Base-by-base conservation (phyloP, 2,888 invertebrate genomes). In the Lepidochrysops patricia region DNA sequence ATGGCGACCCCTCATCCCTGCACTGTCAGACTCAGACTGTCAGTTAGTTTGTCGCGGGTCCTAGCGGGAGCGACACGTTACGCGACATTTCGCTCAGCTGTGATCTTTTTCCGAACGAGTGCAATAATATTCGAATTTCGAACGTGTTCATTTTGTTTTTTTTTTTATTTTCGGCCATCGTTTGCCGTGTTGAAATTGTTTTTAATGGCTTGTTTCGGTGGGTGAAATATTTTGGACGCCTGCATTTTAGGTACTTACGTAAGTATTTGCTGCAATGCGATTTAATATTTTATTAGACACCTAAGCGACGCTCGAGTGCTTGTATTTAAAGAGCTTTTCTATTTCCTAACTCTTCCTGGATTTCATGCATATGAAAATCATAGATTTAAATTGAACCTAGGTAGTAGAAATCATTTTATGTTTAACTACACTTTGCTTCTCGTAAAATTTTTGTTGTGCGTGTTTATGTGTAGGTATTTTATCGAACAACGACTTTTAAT, bases 181-280 rank as follows among this genome's bases (percentile, higher is more conserved):
- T 69, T 74, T 70, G 64, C 62, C 71, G 72, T 68, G 62, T 57
- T 70, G 74, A 68, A 71, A 67, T 66, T 71, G 68, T 70, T 75
- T 67, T 68, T 68, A 68, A 27, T 62, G 64, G 67, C 68, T 68
- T 66, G 70, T 72, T 70, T 64, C 69, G 76, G 77, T 73, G 68
- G 74, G 19, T 29, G 32, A 9, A 64, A 72, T 76, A 76, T 75
- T 66, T 64, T 64, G 63, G 65, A 62, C 62, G 63, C 58, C 61
- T 64, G 68, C 70, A 66, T 67, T 68, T 68, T 65, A 75, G 69
- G 65, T 83, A 84, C 83, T 88, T 88, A 88, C 87, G 88, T 88
- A 88, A 88, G 88, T 76, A 76, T 77, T 78, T 78, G 80, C 87
- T 87, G 88, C 88, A 88, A 72, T 88, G 88, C 88, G 86, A 83